These are phyloP conservation scores for Theretra japonica DNA, from an alignment of 2,888 invertebrate genomes.

Conservation along the genomic window DNA sequence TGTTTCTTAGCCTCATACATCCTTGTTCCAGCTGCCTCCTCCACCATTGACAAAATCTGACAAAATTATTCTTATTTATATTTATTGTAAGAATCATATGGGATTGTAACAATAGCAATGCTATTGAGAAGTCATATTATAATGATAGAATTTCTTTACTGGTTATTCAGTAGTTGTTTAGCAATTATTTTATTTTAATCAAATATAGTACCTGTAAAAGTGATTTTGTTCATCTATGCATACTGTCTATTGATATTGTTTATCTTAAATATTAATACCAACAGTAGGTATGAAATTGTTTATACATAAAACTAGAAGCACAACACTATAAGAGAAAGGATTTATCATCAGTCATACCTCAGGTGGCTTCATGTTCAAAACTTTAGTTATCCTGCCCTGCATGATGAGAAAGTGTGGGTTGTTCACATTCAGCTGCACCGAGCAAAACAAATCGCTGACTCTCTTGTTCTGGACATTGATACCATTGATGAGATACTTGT, in stretches of 20 bases:
- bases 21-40: constrained; percentile 99
- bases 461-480: constrained; percentile 94
- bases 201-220: too few relatives aligned
- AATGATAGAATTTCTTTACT: too few relatives aligned
- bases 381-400: constrained; percentile 99
- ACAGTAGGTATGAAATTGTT: not conserved
- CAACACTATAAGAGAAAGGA: too few relatives aligned
- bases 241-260: too few relatives aligned
- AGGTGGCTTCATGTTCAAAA: constrained; percentile 98
- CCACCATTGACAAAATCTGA: constrained; percentile 97
- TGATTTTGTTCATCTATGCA: too few relatives aligned
- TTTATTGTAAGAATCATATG: too few relatives aligned
- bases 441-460: constrained; percentile 97
- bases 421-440: constrained; percentile 98
- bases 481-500: constrained; percentile 97
- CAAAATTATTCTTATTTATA: constrained; percentile 32
- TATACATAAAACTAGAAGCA: not conserved
- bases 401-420: constrained; percentile 99
- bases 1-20: constrained; percentile 98
- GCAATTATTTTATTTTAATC: too few relatives aligned
- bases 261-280: too few relatives aligned
- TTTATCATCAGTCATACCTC: constrained; percentile 86
- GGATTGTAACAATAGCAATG: too few relatives aligned
- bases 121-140: too few relatives aligned
- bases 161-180: too few relatives aligned